Base-by-base conservation (phyloP, 2,888 invertebrate genomes). In the Leucophora obtusa region DNA sequence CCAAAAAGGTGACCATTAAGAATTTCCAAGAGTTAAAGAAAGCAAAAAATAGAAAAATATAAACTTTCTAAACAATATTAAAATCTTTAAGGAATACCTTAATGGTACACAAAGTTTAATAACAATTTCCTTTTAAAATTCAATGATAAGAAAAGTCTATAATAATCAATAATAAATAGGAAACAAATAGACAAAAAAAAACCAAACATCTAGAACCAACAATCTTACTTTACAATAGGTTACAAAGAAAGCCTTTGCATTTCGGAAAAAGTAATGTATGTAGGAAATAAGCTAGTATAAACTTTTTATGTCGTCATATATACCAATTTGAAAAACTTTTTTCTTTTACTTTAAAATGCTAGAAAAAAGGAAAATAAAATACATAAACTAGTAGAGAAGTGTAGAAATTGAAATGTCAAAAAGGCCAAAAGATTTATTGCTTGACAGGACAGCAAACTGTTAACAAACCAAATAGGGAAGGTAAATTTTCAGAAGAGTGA, bases 321-420 rank as follows among this genome's bases (percentile, higher is more conserved):
- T 73, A 60, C 60, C 72, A 65, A 76, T 65, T 75, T 60, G 47
- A 59, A 56, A 66, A 43, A 72, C 33, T 59, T 35, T 51, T 50
- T 59, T 73, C 38, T 72, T 51, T 50, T 65, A 69, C 50, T 72
- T 69, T 28, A 58, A 75, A 75, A 50, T 68, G 38, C 70, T 54
- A 59, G 14, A 24, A 66, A n/a, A 17, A 47, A 66, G n/a, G n/a
- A 17, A 63, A 33, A 8, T 17, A 24, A 51, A 28, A 38, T 17
- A 24, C 28, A 63, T 35, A 35, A 38, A 75, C n/a, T 15, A 59
- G 24, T 7, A 53, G 28, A 59, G 73, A 77, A 73, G 72, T 75
- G 71, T 83, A 84, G 84, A 84, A 84, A 84, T 84, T 84, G 84
- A 84, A 84, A 84, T 84, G 84, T 84, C 84, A 84, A 84, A 83